A percentile compares a stretch with the other conserved stretches of the same genome.
Conservation (phyloP, 2,113 vertebrate species). For the Hypomesus transpacificus region DNA sequence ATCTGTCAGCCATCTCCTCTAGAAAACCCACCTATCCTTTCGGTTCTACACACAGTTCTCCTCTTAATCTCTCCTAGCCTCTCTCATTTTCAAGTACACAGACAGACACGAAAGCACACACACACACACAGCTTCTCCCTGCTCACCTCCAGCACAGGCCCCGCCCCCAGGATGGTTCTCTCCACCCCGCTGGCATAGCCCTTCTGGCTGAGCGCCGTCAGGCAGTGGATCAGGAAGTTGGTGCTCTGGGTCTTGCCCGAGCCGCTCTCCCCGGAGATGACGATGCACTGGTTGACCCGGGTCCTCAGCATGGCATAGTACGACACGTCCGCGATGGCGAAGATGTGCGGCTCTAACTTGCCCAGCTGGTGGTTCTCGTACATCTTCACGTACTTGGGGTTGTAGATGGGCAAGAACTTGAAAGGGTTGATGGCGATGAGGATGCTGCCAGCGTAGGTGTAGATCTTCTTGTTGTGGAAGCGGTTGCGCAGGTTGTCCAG, state of each 20-base stretch:
- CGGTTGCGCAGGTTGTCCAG: conserved; percentile 85
- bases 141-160: conserved; percentile 95
- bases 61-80: background rate
- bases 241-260: conserved; percentile 98
- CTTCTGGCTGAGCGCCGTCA: conserved; percentile 96
- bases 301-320: conserved; percentile 96
- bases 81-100: background rate
- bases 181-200: conserved; percentile 96
- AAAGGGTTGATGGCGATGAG: conserved; percentile 97
- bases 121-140: background rate
- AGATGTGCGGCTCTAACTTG: conserved; percentile 95
- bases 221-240: conserved; percentile 98
- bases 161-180: conserved; percentile 94
- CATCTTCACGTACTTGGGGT: conserved; percentile 98
- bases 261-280: conserved; percentile 97
- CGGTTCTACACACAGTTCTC: background rate
- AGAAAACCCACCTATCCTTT: background rate
- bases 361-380: conserved; percentile 97
- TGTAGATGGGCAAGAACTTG: conserved; percentile 97
- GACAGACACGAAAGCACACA: background rate
- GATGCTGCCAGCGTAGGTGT: conserved; percentile 96
- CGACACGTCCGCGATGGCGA: conserved; percentile 93
- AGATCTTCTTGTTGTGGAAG: conserved; percentile 93
- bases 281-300: conserved; percentile 91
- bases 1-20: background rate